Evolutionary conservation across 2,797 vertebrate genomes (phyloP).

Genomic region (Pseudochirops corinnae): DNA sequence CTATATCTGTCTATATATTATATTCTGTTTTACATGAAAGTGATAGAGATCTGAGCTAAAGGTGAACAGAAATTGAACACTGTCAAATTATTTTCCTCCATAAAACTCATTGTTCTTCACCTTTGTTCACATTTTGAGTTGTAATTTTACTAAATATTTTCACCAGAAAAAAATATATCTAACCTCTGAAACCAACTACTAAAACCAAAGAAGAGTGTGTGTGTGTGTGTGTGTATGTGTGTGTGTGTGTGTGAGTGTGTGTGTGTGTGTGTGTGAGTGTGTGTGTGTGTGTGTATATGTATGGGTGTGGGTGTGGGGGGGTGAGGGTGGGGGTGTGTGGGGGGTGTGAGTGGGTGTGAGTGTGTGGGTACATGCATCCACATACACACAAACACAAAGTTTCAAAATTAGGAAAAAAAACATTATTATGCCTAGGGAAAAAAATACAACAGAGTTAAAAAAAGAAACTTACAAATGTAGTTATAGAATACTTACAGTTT

Average conservation of each 20-base stretch:
- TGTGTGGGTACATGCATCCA: too few species aligned
- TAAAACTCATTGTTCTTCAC: not conserved
- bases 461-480: not conserved
- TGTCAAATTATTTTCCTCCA: not conserved
- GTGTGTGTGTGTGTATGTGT: too few species aligned
- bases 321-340: too few species aligned
- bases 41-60: not conserved
- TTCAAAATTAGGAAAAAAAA: too few species aligned
- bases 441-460: not conserved
- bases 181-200: not conserved
- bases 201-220: too few species aligned
- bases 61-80: not conserved
- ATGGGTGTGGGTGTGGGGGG: too few species aligned
- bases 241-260: too few species aligned
- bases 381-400: too few species aligned
- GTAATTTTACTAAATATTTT: not conserved
- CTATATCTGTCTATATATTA: too few species aligned
- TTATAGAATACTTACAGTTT: not conserved
- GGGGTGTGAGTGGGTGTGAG: too few species aligned
- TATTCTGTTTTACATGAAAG: not conserved
- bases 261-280: too few species aligned
- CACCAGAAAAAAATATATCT: not conserved
- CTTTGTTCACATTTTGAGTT: not conserved
- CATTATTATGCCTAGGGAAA: not conserved
- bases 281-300: too few species aligned